Conservation (phyloP, 2,113 vertebrate genomes). For the Pollimyrus isidori region DNA sequence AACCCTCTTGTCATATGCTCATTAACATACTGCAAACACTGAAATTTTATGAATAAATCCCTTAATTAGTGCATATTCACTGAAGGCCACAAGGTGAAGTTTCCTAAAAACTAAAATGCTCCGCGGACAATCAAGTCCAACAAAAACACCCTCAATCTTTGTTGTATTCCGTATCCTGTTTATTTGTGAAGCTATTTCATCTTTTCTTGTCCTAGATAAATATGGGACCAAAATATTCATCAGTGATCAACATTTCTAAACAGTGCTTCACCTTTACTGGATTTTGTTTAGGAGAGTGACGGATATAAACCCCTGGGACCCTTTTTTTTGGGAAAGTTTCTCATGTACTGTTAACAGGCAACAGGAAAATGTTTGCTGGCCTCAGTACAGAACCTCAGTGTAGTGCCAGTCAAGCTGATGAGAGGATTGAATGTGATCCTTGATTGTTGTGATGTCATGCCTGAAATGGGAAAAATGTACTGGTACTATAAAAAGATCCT, state of each 20-base stretch:
- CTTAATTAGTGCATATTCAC: constrained; percentile 99
- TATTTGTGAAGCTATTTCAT: constrained; percentile 97
- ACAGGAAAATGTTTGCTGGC: background rate
- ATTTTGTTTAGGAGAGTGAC: background rate
- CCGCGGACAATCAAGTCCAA: constrained; percentile 82
- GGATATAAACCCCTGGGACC: background rate
- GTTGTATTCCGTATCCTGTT: constrained; percentile 74
- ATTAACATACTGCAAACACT: constrained; percentile 99
- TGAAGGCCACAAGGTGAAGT: constrained; percentile 87
- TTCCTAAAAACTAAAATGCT: constrained; percentile 94
- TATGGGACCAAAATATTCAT: constrained; percentile 78
- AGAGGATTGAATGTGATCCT: constrained; percentile 49
- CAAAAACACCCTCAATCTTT: constrained; percentile 84
- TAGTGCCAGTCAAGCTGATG: constrained; percentile 30
- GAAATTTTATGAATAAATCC: constrained; percentile 92
- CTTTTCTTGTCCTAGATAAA: constrained; percentile 75
- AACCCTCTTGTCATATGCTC: constrained; percentile 94
- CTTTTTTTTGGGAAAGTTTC: background rate
- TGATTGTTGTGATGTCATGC: constrained; percentile 64
- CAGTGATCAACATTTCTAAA: constrained; percentile 67
- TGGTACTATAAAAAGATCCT: constrained; percentile 57
- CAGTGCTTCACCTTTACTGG: constrained; percentile 59
- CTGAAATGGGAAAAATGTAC: constrained; percentile 47
- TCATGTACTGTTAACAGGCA: background rate
- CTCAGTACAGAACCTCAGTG: background rate